A percentile compares a stretch with the other conserved stretches of the same genome.
These are phyloP conservation scores for Lissocephala sabroskyi DNA, from an alignment of 2,888 invertebrate genomes.

Conservation along the genomic window DNA sequence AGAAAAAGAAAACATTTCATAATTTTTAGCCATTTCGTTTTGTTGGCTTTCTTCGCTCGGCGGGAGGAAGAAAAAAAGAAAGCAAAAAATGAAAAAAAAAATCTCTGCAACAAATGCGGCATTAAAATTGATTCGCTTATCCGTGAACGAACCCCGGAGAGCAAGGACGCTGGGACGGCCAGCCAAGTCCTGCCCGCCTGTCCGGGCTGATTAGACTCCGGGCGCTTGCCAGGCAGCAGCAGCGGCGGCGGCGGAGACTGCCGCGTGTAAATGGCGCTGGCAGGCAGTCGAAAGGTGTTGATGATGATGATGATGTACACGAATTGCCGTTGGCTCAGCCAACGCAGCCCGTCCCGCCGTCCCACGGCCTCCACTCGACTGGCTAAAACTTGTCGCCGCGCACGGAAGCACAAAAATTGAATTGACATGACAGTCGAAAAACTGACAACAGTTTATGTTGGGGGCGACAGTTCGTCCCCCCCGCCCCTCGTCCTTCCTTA, in stretches of 20 bases:
- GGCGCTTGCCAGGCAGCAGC: conserved; percentile 21
- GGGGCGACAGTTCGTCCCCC: conserved; percentile 3
- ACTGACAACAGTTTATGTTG: conserved; percentile 62
- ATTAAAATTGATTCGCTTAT: conserved; percentile 64
- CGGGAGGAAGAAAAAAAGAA: too few species aligned
- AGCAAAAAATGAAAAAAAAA: too few species aligned
- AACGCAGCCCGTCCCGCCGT: not conserved
- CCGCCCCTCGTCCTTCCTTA: not conserved
- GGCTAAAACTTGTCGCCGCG: conserved; percentile 64
- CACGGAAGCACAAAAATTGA: conserved; percentile 66
- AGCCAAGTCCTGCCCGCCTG: conserved; percentile 31
- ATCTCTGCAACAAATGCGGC: conserved; percentile 53
- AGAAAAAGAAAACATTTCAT: conserved; percentile 13
- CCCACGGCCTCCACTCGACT: conserved; percentile 15
- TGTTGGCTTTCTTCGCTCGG: too few species aligned
- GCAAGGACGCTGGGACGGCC: not conserved
- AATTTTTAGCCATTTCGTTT: conserved; percentile 17
- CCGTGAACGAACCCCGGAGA: conserved; percentile 3
- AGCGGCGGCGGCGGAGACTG: conserved; percentile 40
- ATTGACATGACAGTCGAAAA: conserved; percentile 61
- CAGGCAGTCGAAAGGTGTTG: conserved; percentile 30
- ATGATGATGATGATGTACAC: conserved; percentile 43
- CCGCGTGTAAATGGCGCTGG: conserved; percentile 65
- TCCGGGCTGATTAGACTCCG: conserved; percentile 58
- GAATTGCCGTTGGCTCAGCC: conserved; percentile 53